Evolutionary conservation across 2,797 vertebrate genomes (phyloP).

Genomic region (Iguana delicatissima): DNA sequence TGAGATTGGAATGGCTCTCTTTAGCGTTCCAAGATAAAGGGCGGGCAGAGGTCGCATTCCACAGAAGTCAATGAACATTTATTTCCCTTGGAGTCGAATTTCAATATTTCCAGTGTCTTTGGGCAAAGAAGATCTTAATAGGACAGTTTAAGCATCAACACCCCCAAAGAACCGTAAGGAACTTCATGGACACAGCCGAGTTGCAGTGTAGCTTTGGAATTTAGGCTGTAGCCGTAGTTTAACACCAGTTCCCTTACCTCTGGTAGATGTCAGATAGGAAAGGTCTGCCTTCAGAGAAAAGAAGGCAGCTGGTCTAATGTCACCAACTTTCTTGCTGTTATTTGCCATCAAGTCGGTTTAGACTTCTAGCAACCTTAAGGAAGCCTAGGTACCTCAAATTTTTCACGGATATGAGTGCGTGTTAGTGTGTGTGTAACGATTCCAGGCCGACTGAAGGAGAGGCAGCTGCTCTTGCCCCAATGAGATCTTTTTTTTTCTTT

Average conservation of each 20-base stretch:
- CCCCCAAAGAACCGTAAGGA: not conserved
- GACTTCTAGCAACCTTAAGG: too few species aligned
- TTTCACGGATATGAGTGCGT: too few species aligned
- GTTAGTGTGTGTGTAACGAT: too few species aligned
- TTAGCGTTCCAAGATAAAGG: not conserved
- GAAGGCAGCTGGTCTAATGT: not conserved
- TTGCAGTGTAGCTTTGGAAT: not conserved
- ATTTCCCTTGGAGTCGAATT: not conserved
- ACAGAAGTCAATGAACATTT: not conserved
- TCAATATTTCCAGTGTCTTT: not conserved
- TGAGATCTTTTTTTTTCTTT: too few species aligned
- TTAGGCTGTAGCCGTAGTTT: not conserved
- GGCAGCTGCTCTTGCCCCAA: not conserved
- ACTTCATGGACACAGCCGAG: not conserved
- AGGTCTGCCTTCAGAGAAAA: not conserved
- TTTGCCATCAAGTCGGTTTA: not conserved
- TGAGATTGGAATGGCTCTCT: not conserved
- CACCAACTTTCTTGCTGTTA: not conserved
- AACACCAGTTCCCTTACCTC: not conserved
- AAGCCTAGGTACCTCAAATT: too few species aligned
- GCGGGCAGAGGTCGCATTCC: not conserved
- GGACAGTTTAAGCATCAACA: not conserved
- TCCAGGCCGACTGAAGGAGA: not conserved
- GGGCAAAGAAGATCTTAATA: not conserved
- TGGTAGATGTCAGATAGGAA: accelerated